Base-by-base conservation (phyloP, 35 echinoderm and acorn worm species). In the Ophioderma brevispina region DNA sequence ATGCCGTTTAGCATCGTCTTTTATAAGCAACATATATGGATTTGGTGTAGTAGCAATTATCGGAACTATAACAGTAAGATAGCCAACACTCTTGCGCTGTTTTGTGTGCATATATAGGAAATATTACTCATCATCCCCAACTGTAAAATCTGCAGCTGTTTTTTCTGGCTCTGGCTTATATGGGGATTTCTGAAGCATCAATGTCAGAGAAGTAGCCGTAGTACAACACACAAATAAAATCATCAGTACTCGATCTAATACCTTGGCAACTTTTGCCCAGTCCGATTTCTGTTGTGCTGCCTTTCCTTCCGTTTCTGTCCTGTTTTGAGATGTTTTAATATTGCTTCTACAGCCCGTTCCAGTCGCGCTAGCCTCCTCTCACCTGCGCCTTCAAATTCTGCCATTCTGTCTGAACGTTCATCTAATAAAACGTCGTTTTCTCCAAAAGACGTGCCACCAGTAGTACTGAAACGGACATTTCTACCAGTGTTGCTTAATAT, bases 301-400 rank as follows among this genome's bases (percentile, higher is more conserved):
- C 92, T 89, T 35, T 99, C 94, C 77, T 92, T 92, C 88, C 85
- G 95, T 77, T 92, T 92, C 30, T 99, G 93, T 21, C 92, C 13
- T 1, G 33, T 92, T 87, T 99, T 99, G 70, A 99, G 75, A 40
- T 99, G 97, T 85, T 99, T 99, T 38, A 99, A 78, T 36, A 99
- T 99, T n/a, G 82, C 88, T 36, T 70, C 87, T 30, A 91, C 80
- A 31, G 83, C 83, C 76, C 89, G 76, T 63, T 99, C 97, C 25
- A 99, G 77, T 36, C 89, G 81, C 10, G 81, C 84, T 42, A 99
- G 83, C 10, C 93, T 46, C 37, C 88, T 75, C 28, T 99, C 94
- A 70, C 90, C 91, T 37, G 40, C 56, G 1, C 84, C 85, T 43
- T 98, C 96, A n/a, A 89, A 55, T 33, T 87, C 91, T 0, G 75